Conservation (phyloP, 2,888 invertebrate genomes). For the Scaptomyza tumidula region DNA sequence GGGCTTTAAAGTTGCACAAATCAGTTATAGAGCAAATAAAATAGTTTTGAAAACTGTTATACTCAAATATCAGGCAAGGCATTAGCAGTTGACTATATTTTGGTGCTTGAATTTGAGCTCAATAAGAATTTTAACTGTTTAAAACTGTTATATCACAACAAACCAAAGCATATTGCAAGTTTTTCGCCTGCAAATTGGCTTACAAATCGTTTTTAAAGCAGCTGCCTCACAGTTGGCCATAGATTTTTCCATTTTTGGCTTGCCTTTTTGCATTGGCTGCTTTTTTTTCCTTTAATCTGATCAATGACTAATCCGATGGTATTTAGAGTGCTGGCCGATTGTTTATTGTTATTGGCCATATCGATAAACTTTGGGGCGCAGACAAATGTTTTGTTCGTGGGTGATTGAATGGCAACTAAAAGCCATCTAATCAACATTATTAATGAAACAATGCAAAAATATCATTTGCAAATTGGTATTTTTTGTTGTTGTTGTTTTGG, state of each 20-base stretch:
- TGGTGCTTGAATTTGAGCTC: not conserved
- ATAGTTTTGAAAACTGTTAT: conserved; percentile 14
- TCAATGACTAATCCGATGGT: conserved; percentile 70
- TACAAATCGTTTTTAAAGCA: conserved; percentile 25
- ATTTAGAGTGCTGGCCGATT: conserved; percentile 72
- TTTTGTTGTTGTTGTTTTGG: conserved; percentile 23
- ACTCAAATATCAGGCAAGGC: not conserved
- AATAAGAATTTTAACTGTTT: too few species aligned
- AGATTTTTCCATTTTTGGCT: conserved; percentile 64
- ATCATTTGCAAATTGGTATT: conserved; percentile 59
- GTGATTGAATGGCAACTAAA: conserved; percentile 46
- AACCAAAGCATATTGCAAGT: not conserved
- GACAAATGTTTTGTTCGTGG: conserved; percentile 66
- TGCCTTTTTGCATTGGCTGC: conserved; percentile 25
- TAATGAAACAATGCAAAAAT: conserved; percentile 63
- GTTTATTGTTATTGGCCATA: conserved; percentile 36
- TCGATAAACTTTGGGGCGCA: conserved; percentile 43
- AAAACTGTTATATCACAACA: conserved; percentile 7
- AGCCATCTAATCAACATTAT: conserved; percentile 50
- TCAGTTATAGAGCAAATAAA: not conserved
- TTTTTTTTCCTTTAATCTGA: conserved; percentile 41
- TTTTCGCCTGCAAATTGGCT: conserved; percentile 11
- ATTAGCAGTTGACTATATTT: not conserved
- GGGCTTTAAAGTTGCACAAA: not conserved
- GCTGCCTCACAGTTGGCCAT: conserved; percentile 57